Evolutionary conservation across 2,888 invertebrate genomes (phyloP), one percentile per base, ranked within the genome.

Genomic region (Glaucopsyche alexis): DNA sequence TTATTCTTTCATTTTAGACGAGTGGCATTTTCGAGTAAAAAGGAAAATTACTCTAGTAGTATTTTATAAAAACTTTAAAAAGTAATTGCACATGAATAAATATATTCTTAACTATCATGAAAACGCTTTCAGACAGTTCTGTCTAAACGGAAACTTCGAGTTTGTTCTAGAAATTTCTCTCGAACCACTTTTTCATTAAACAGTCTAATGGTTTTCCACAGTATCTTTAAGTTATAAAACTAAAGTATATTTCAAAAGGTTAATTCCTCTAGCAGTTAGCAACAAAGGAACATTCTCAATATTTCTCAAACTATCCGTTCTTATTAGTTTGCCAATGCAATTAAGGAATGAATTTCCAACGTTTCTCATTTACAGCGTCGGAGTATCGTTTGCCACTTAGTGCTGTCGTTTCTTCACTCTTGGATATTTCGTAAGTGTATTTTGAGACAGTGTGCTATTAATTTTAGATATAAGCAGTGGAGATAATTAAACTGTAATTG

Each of bases 361-460:
- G 76, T 76, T 77, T 77, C 75, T 79, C 73, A 80, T 80, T 81
- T 79, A 76, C 78, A 77, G 79, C 70, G 74, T 77, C 77, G 76
- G 71, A 79, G 71, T 76, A 76, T 76, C 71, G 76, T 40, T 71
- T 77, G 52, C 65, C 70, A 72, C 74, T 72, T 73, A 72, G 71
- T 13, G 45, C 55, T 71, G 52, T 71, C 42, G 19, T 71, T 55
- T 71, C 55, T 52, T 71, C 55, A 55, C 55, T 40, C 1, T 42
- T 2, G 71, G 19, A 49, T 71, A 55, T 71, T 60, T 60, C 29
- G 60, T 60, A 38, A 60, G 60, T 60, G 60, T 60, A 60, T 60
- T 60, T 38, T 60, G 29, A 60, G 60, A 60, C 11, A 11, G 11
- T 29, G 29, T 38, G 29, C 19, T 55, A 55, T 60, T 60, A 60